A percentile compares a stretch with the other conserved stretches of the same genome.
These are phyloP conservation scores for Mohoua ochrocephala DNA, from an alignment of 2,113 vertebrate species.

Conservation along the genomic window DNA sequence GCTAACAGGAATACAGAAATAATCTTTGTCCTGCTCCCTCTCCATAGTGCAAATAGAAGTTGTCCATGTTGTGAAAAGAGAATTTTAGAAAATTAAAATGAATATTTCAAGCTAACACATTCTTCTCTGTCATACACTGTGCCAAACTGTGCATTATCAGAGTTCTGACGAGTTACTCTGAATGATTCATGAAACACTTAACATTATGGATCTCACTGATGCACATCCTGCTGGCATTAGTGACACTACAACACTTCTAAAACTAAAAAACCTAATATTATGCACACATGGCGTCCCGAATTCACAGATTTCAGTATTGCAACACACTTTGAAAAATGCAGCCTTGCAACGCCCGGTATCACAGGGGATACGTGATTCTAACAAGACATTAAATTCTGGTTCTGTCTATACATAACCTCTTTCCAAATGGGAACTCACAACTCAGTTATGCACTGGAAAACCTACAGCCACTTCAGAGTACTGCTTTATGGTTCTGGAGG, in stretches of 20 bases:
- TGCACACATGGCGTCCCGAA: neutral
- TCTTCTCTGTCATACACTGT: neutral
- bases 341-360: neutral
- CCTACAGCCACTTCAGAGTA: neutral
- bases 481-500: neutral
- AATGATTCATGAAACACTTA: neutral
- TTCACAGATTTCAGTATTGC: neutral
- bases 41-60: neutral
- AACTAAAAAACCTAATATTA: neutral
- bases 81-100: neutral
- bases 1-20: neutral
- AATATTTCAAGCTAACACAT: neutral
- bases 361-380: neutral
- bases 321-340: neutral
- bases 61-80: neutral
- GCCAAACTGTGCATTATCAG: constrained; percentile 18
- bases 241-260: neutral
- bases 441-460: neutral
- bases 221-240: neutral
- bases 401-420: neutral
- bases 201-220: neutral
- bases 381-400: neutral
- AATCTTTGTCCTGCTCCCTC: neutral
- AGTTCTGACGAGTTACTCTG: neutral
- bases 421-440: neutral